Evolutionary conservation across 2,797 vertebrate species (phyloP), one percentile per base, ranked within the genome.

Genomic region (Peromyscus attwateri): DNA sequence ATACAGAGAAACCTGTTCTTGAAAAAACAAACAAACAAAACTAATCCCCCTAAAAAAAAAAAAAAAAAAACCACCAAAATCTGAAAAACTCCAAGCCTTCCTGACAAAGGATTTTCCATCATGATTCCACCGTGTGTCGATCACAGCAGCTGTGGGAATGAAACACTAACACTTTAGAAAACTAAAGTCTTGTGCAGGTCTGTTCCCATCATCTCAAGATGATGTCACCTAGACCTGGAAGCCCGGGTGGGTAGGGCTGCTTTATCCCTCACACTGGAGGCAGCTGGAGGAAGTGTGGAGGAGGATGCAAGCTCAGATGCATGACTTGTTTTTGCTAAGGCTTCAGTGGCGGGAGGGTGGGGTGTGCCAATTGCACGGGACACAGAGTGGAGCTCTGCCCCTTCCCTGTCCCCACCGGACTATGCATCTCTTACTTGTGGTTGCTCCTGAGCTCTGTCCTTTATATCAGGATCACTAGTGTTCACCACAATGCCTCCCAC

Each of bases 401-500:
- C 6, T 5, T 0, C 3, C 9, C 23, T 8, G 2, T 0, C 34
- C 3, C 34, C 16, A 23, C 23, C 29, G 19, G 68, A 87, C 37
- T 3, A 25, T 5, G 19, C 3, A 1, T 66, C 60, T 87, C 23
- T 81, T 92, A 11, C 29, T 34, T 81, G 40, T 68, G 13, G 2
- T 21, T 73, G 23, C 3, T 57, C 25, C 34, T 27, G 6, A 62
- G 5, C 64, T 82, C 13, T 6, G 60, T 31, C 75, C 71, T 77
- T 85, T 13, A 27, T 11, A 46, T n/a, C n/a, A 77, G 82, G 84
- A 43, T 37, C 60, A 9, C 4, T 40, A 40, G 62, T 43, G 17
- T 34, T 46, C 80, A 49, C 12, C 43, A 29, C 2, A 34, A 1
- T 13, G 6, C 4, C 46, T 89, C 52, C 81, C 6, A 11, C 55